Evolutionary conservation across 2,888 invertebrate genomes (phyloP).

Genomic region (Periphyllus acericola): DNA sequence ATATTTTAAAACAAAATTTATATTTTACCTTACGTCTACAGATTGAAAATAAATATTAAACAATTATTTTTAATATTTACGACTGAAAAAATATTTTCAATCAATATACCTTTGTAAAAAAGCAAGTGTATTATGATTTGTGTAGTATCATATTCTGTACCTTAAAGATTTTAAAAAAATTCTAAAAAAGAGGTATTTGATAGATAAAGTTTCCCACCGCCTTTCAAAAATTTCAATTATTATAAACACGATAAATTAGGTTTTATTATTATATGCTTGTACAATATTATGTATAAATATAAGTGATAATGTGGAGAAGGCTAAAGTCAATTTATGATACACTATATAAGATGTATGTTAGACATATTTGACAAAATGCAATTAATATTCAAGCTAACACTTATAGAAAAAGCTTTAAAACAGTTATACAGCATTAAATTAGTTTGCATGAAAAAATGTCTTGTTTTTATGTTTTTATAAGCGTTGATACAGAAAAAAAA

Average conservation of each 20-base stretch:
- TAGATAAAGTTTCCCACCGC: slow-evolving; percentile 19
- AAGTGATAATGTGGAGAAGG: neutral
- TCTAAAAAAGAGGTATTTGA: slow-evolving; percentile 18
- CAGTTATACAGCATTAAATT: slow-evolving; percentile 25
- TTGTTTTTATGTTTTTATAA: slow-evolving; percentile 38
- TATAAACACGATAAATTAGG: slow-evolving; percentile 7
- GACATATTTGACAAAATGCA: slow-evolving; percentile 16
- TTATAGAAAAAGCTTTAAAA: slow-evolving; percentile 31
- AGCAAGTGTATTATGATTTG: slow-evolving; percentile 5
- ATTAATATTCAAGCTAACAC: slow-evolving; percentile 32
- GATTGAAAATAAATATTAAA: neutral
- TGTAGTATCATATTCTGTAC: neutral
- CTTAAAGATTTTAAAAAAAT: slow-evolving; percentile 18
- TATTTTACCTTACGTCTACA: neutral
- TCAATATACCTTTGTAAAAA: slow-evolving; percentile 1
- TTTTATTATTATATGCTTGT: neutral
- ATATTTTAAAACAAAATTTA: no score
- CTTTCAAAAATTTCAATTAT: neutral
- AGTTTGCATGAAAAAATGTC: slow-evolving; percentile 34
- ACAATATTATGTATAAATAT: neutral
- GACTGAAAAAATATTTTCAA: neutral
- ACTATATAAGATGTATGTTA: slow-evolving; percentile 10
- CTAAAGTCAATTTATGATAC: neutral
- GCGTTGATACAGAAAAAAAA: slow-evolving; percentile 39
- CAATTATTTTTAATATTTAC: neutral